Evolutionary conservation across 1,140 invertebrate genomes (phyloP).

Genomic region (Drosophila nigrodunni): DNA sequence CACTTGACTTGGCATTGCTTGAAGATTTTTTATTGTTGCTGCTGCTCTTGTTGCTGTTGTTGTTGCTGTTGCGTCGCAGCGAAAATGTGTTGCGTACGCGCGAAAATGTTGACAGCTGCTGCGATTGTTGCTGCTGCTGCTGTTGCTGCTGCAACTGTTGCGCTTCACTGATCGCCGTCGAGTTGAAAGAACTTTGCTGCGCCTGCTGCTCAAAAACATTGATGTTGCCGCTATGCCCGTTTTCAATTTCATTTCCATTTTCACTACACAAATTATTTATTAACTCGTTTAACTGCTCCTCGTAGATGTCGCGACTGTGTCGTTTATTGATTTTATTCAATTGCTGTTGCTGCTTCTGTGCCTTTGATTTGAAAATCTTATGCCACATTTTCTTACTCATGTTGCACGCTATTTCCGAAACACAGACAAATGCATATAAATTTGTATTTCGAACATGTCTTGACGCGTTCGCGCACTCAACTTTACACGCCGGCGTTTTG

Average conservation of each 20-base stretch:
- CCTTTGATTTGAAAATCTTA: conserved; percentile 82
- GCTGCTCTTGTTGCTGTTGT: conserved; percentile 35
- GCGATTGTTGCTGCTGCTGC: conserved; percentile 46
- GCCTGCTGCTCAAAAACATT: conserved; percentile 72
- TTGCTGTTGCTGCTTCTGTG: conserved; percentile 62
- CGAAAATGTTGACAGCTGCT: conserved; percentile 80
- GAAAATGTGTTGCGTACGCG: conserved; percentile 81
- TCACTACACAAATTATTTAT: conserved; percentile 42
- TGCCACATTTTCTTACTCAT: conserved; percentile 84
- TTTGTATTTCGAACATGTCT: conserved; percentile 21
- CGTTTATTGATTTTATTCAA: conserved; percentile 74
- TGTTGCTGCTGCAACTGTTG: conserved; percentile 59
- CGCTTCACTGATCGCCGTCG: conserved; percentile 64
- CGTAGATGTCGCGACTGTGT: conserved; percentile 73
- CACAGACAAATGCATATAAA: conserved; percentile 6
- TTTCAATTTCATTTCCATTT: conserved; percentile 55
- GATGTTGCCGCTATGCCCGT: conserved; percentile 42
- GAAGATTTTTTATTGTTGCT: conserved; percentile 47
- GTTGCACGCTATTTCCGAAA: conserved; percentile 18
- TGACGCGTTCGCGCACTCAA: conserved; percentile 27
- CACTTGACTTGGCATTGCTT: conserved; percentile 70
- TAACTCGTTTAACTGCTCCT: conserved; percentile 73
- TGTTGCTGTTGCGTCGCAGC: conserved; percentile 55
- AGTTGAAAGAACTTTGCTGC: conserved; percentile 78
- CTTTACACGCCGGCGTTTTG: conserved; percentile 61